Percentiles rank a stretch among this genome's conserved stretches.
phyloP scores from a whole-genome alignment of 2,113 vertebrate species.

The Takifugu flavidus region DNA sequence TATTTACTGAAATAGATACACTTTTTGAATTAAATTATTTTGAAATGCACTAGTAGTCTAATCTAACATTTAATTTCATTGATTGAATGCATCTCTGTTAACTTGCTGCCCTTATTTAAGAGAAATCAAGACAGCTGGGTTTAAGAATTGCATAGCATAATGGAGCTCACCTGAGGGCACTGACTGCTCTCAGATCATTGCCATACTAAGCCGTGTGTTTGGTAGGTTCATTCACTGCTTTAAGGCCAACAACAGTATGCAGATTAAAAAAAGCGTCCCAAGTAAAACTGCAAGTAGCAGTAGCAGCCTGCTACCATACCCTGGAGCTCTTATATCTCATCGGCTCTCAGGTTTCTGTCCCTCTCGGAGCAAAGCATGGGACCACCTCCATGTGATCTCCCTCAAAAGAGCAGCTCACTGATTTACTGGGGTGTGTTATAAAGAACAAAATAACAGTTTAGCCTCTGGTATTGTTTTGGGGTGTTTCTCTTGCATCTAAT shows the following conservation, averaged over 20 bases:
- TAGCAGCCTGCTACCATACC: slow-evolving; percentile 7
- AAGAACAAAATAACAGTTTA: slow-evolving; percentile 34
- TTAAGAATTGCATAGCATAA: no score
- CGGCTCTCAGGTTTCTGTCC: slow-evolving; percentile 15
- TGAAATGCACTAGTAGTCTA: no score
- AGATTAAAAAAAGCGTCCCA: not conserved
- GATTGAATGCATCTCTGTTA: no score
- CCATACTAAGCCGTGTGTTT: no score
- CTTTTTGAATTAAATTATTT: no score
- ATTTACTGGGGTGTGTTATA: slow-evolving; percentile 29
- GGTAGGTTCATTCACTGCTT: no score
- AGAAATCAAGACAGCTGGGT: no score
- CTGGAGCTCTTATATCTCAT: slow-evolving; percentile 27
- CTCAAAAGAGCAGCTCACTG: slow-evolving; percentile 15
- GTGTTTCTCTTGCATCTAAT: slow-evolving; percentile 59
- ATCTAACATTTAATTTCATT: no score
- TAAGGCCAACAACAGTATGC: not conserved
- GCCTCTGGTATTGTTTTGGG: slow-evolving; percentile 23
- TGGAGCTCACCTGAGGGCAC: no score
- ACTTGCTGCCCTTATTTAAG: no score
- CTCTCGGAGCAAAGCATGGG: slow-evolving; percentile 15
- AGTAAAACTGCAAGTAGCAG: not conserved
- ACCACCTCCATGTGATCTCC: slow-evolving; percentile 16
- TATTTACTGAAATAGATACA: no score
- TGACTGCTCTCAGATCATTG: no score